phyloP scores from a whole-genome alignment of 2,888 invertebrate species.

The Euclidia mi region DNA sequence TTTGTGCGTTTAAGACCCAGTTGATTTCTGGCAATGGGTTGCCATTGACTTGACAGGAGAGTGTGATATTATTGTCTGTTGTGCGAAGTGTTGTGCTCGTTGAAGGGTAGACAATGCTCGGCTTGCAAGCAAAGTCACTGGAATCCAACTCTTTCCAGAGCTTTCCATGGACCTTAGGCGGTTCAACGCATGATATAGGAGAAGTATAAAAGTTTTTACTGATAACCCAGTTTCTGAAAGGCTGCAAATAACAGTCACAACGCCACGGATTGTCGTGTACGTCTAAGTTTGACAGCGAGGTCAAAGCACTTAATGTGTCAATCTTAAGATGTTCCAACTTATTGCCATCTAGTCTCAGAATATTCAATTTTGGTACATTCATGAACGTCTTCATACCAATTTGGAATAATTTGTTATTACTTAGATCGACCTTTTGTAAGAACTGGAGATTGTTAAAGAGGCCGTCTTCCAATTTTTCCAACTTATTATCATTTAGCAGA shows the following conservation, averaged over 20 bases:
- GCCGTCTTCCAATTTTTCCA: slow-evolving; percentile 93
- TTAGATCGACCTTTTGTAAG: slow-evolving; percentile 94
- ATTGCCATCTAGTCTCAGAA: slow-evolving; percentile 93
- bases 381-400: slow-evolving; percentile 93
- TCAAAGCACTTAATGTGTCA: slow-evolving; percentile 91
- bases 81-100: slow-evolving; percentile 90
- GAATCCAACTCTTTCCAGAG: slow-evolving; percentile 93
- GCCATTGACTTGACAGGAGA: slow-evolving; percentile 94
- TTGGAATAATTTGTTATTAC: slow-evolving; percentile 92
- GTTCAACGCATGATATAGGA: slow-evolving; percentile 93
- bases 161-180: slow-evolving; percentile 91
- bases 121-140: slow-evolving; percentile 95
- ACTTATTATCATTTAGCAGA: slow-evolving; percentile 93
- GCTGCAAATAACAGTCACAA: slow-evolving; percentile 95
- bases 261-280: slow-evolving; percentile 96
- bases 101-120: slow-evolving; percentile 92
- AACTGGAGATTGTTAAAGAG: slow-evolving; percentile 94
- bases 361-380: slow-evolving; percentile 92
- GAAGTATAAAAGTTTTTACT: slow-evolving; percentile 93
- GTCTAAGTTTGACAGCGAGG: slow-evolving; percentile 93
- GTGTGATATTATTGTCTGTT: slow-evolving; percentile 91
- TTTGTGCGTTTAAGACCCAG: slow-evolving; percentile 92
- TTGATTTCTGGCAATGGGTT: slow-evolving; percentile 94
- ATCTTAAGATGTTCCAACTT: slow-evolving; percentile 92
- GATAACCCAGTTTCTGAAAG: slow-evolving; percentile 94